Percentiles rank a stretch among this genome's conserved stretches.
Conservation (phyloP, 2,113 vertebrate genomes). For the Larimichthys crocea region DNA sequence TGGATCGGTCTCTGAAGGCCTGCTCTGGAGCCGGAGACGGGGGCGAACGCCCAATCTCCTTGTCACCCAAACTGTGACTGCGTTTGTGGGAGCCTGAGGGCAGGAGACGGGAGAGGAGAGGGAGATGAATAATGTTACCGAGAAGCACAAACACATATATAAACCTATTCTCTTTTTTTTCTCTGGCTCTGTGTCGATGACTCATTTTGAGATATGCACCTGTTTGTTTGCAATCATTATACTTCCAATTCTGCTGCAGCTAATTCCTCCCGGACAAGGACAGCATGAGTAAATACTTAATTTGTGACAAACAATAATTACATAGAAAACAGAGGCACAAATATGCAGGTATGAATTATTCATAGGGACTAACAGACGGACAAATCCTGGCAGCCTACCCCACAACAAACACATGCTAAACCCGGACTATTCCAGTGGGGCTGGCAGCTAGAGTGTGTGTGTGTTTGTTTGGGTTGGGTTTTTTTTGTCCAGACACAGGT, state of each 20-base stretch:
- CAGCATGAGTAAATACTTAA: slow-evolving; percentile 70
- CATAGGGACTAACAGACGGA: slow-evolving; percentile 46
- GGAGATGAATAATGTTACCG: background rate
- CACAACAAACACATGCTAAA: slow-evolving; percentile 56
- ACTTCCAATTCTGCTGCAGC: slow-evolving; percentile 34
- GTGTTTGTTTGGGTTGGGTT: background rate
- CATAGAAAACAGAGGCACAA: slow-evolving; percentile 63
- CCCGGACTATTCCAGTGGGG: slow-evolving; percentile 39
- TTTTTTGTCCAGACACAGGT: slow-evolving; percentile 37
- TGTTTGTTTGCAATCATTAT: slow-evolving; percentile 51
- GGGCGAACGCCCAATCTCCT: slow-evolving; percentile 90
- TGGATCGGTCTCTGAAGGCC: slow-evolving; percentile 93
- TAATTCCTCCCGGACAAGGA: slow-evolving; percentile 62
- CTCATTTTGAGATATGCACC: slow-evolving; percentile 53
- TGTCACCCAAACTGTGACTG: slow-evolving; percentile 96
- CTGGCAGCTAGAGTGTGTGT: slow-evolving; percentile 12
- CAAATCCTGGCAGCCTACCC: slow-evolving; percentile 53
- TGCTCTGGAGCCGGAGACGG: slow-evolving; percentile 89
- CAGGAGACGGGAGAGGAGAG: background rate
- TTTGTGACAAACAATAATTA: slow-evolving; percentile 78
- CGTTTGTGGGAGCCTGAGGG: slow-evolving; percentile 94
- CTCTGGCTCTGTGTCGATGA: background rate
- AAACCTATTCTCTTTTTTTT: background rate
- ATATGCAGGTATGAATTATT: slow-evolving; percentile 78
- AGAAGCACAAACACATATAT: slow-evolving; percentile 9